Base-by-base conservation (phyloP, 2,888 invertebrate genomes). In the Pristionchus fissidentatus region DNA sequence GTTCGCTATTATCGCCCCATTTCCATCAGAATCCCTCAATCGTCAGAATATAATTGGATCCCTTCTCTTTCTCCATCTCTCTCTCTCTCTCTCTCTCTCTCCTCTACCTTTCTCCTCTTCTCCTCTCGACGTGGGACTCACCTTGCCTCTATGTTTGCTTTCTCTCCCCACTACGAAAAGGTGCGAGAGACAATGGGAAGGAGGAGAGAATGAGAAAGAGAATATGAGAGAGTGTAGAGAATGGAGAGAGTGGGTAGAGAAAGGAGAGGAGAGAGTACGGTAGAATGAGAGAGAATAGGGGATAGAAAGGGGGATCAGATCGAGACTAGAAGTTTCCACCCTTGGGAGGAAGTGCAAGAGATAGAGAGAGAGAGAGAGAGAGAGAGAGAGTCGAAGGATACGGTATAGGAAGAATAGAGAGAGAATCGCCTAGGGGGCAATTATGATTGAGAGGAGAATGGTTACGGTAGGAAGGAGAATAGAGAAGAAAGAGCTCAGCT, bases 261-360 rank as follows among this genome's bases (percentile, higher is more conserved):
- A 29, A 22, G 78, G 52, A 78, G 29, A 52, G 78, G 62, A 29
- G 10, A 62, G 62, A 19, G 32, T 8, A 62, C 8, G 10, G 26
- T 8, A 62, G 62, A 62, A 62, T 8, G n/a, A 26, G 62, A 62
- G 62, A 13, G 26, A 62, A n/a, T 13, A 26, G 62, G 32, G 22
- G 78, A 78, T 29, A 52, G 55, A 78, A 41, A 35, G 49, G 78
- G 32, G n/a, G 46, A 46, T 73, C 73, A 43, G 35, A 62, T 62
- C 62, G 55, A 35, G 78, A 52, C 35, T 49, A 78, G 55, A 78
- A 52, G 55, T 49, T 62, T 62, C 62, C 62, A 29, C 62, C 62
- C 32, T 62, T 62, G 62, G 62, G 62, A 78, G 55, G 55, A 52
- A 78, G 78, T 52, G 78, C 32, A 55, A 46, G 78, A 52, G 78